Percentiles rank a stretch among this genome's conserved stretches.
These are phyloP conservation scores for Oscheius sp. DNA, from an alignment of 2,888 invertebrate genomes.

Conservation along the genomic window DNA sequence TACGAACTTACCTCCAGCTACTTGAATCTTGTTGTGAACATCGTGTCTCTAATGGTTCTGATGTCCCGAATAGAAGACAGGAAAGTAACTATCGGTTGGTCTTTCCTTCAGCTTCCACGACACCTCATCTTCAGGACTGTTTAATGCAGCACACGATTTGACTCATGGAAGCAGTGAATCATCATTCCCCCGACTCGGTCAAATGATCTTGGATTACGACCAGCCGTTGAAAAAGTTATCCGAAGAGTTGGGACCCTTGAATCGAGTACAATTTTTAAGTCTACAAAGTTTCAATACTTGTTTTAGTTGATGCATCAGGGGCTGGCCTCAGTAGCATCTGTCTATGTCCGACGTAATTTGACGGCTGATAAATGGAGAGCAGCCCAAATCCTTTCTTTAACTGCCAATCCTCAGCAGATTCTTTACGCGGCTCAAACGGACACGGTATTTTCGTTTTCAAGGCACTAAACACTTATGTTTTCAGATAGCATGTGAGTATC, in stretches of 20 bases:
- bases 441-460: conserved; percentile 76
- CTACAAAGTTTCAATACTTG: neutral
- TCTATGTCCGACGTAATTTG: conserved; percentile 89
- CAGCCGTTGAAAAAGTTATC: conserved; percentile 91
- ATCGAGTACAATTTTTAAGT: conserved; percentile 77
- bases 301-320: conserved; percentile 83
- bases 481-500: conserved; percentile 93
- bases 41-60: conserved; percentile 94
- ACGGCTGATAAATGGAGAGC: conserved; percentile 89
- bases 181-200: conserved; percentile 90
- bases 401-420: conserved; percentile 92
- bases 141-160: conserved; percentile 97
- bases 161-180: conserved; percentile 83
- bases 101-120: neutral
- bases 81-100: conserved; percentile 83
- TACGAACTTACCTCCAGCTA: conserved; percentile 96
- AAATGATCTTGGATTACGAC: conserved; percentile 97
- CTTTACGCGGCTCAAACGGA: conserved; percentile 93
- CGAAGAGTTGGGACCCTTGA: conserved; percentile 95
- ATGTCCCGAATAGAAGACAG: conserved; percentile 97
- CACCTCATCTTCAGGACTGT: conserved; percentile 80
- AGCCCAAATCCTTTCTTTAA: conserved; percentile 83
- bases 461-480: conserved; percentile 2
- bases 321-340: conserved; percentile 86
- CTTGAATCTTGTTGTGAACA: conserved; percentile 91